Evolutionary conservation across 2,113 vertebrate species (phyloP).

Genomic region (Malurus elegans): DNA sequence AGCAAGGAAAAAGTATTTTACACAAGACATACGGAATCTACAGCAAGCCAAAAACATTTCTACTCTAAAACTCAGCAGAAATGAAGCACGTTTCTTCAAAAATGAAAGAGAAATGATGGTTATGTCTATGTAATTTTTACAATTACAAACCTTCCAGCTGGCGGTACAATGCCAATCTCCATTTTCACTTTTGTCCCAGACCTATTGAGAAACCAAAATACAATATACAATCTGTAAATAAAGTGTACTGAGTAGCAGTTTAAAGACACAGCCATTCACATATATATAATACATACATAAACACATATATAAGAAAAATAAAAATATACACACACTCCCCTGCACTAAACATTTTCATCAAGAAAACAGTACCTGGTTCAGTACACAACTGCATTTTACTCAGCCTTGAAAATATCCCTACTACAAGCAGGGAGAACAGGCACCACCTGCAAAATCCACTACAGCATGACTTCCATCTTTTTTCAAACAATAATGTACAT

Average conservation of each 20-base stretch:
- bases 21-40: background rate
- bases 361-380: background rate
- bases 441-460: background rate
- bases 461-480: fast-evolving
- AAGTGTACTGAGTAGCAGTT: background rate
- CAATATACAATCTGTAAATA: background rate
- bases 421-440: background rate
- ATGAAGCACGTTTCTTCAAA: background rate
- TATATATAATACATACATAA: fast-evolving
- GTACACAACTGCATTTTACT: background rate
- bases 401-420: background rate
- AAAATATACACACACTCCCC: fast-evolving
- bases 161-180: slow-evolving; percentile 97
- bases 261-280: background rate
- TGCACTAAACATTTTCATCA: background rate
- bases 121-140: background rate
- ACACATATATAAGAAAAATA: background rate
- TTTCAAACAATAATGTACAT: background rate
- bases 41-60: background rate
- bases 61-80: background rate
- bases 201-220: slow-evolving; percentile 73
- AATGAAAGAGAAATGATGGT: background rate
- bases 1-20: background rate
- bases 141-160: slow-evolving; percentile 91
- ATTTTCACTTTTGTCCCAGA: slow-evolving; percentile 96